Evolutionary conservation across 2,797 vertebrate genomes (phyloP).

Genomic region (Cheirogaleus major): DNA sequence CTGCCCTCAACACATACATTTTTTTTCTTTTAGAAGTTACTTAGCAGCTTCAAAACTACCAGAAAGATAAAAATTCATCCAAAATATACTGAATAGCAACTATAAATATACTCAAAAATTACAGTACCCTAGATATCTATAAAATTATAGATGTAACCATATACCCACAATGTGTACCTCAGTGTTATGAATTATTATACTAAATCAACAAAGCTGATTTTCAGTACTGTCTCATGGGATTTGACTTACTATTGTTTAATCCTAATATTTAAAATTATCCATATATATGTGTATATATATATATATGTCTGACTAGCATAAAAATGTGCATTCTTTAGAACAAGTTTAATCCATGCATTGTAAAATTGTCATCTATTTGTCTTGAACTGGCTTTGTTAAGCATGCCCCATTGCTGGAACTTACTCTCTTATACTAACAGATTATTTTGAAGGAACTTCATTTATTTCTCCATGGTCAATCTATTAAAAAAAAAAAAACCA

Average conservation of each 20-base stretch:
- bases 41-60: background rate
- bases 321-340: background rate
- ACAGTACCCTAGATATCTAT: background rate
- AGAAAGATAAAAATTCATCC: slow-evolving; percentile 34
- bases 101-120: background rate
- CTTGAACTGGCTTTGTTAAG: background rate
- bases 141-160: background rate
- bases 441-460: background rate
- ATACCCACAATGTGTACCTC: background rate
- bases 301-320: background rate
- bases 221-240: background rate
- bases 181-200: background rate
- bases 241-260: background rate
- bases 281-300: background rate
- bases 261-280: background rate
- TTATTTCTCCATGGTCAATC: background rate
- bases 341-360: background rate
- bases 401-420: background rate
- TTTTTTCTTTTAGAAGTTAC: background rate
- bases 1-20: background rate
- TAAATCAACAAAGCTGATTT: background rate
- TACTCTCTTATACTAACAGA: background rate
- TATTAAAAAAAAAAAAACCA: background rate
- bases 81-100: background rate
- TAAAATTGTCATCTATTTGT: background rate